Evolutionary conservation across 2,113 vertebrate genomes (phyloP).

Genomic region (Lepus timidus): DNA sequence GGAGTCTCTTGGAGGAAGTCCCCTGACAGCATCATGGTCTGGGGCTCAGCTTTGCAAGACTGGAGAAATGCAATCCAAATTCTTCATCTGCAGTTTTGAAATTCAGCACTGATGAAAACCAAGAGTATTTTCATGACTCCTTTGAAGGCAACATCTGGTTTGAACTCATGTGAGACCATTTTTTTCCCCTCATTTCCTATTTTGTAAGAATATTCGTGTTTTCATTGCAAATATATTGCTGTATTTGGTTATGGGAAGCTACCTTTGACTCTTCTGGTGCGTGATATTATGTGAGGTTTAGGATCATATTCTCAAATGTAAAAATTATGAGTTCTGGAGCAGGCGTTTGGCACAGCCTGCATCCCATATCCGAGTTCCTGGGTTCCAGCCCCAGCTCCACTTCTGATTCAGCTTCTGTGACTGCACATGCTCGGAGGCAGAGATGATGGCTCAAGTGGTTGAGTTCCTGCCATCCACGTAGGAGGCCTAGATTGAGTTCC

Average conservation of each 20-base stretch:
- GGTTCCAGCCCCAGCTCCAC: too few relatives aligned
- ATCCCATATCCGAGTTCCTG: too few relatives aligned
- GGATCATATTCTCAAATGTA: neutral
- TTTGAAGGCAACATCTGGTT: slow-evolving; percentile 6
- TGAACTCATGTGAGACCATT: neutral
- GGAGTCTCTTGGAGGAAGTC: neutral
- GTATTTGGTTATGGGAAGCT: neutral
- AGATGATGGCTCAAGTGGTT: too few relatives aligned
- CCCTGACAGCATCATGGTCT: neutral
- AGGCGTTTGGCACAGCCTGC: too few relatives aligned
- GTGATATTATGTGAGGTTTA: neutral
- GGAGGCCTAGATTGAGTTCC: too few relatives aligned
- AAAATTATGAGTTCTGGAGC: neutral
- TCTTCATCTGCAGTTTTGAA: slow-evolving; percentile 8
- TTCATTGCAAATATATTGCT: neutral
- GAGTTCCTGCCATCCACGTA: too few relatives aligned
- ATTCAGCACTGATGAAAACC: slow-evolving; percentile 35
- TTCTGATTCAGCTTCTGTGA: too few relatives aligned
- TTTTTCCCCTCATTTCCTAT: slow-evolving; percentile 22
- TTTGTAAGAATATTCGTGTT: slow-evolving; percentile 37
- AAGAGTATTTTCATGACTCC: neutral
- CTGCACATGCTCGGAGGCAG: too few relatives aligned
- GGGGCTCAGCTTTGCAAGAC: neutral
- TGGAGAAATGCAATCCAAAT: neutral
- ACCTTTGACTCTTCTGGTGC: neutral